Conservation (phyloP, 2,113 vertebrate species). For the Etia nguti region DNA sequence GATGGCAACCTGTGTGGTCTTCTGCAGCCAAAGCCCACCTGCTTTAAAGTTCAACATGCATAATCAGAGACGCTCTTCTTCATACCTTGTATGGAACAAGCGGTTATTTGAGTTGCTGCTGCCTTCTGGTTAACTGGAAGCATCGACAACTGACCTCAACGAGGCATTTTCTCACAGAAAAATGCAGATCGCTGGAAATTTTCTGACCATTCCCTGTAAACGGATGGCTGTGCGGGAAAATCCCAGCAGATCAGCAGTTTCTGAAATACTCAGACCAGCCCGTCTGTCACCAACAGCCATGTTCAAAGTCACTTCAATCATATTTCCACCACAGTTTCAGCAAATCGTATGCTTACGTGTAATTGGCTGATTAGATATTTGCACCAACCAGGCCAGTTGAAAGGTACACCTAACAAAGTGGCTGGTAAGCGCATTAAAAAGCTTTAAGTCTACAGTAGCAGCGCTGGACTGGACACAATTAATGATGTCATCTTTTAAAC, state of each 20-base stretch:
- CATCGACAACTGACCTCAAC: fast-evolving
- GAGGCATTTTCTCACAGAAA: not conserved
- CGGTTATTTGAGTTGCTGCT: not conserved
- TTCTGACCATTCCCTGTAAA: not conserved
- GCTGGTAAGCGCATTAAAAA: fast-evolving
- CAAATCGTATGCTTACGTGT: not conserved
- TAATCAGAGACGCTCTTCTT: not conserved
- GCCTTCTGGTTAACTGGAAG: not conserved
- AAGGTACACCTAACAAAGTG: not conserved
- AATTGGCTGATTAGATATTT: not conserved
- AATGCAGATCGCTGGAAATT: not conserved
- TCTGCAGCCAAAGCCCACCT: fast-evolving
- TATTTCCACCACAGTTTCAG: not conserved
- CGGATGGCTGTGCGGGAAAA: not conserved
- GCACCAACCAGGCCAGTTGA: not conserved
- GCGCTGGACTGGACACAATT: not conserved
- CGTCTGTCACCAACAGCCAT: not conserved
- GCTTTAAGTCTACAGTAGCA: not conserved
- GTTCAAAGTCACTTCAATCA: not conserved
- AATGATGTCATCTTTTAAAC: not conserved
- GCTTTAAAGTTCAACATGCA: not conserved
- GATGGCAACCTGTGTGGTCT: not conserved
- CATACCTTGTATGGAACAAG: not conserved
- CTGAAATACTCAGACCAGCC: not conserved
- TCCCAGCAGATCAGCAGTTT: not conserved